Percentiles rank a stretch among this genome's conserved stretches.
Conservation (phyloP, 2,797 vertebrate species). For the Pipistrellus pipistrellus region DNA sequence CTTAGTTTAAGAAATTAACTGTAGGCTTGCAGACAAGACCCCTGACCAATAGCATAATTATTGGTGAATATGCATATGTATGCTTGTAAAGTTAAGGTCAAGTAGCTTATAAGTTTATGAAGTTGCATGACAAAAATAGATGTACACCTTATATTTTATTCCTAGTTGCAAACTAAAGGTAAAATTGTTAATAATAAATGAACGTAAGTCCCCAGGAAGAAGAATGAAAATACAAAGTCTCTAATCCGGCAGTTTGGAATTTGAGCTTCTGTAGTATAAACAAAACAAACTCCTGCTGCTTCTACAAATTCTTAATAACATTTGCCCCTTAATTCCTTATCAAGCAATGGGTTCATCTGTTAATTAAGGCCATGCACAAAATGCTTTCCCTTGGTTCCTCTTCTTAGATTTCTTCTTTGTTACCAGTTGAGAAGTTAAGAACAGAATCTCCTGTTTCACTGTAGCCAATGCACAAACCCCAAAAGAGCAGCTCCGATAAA, state of each 20-base stretch:
- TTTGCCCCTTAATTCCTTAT: constrained; percentile 12
- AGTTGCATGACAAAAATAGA: neutral
- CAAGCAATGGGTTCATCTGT: neutral
- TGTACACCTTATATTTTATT: neutral
- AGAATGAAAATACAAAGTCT: neutral
- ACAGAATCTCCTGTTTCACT: constrained; percentile 2
- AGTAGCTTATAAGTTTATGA: neutral
- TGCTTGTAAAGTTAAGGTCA: constrained; percentile 31
- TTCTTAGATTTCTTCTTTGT: constrained; percentile 30
- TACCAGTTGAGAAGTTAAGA: constrained; percentile 18
- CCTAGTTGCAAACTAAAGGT: constrained; percentile 1
- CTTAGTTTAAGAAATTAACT: constrained; percentile 20
- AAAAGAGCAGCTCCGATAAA: constrained; percentile 10
- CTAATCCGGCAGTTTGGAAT: constrained; percentile 16
- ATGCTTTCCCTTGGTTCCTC: constrained; percentile 20
- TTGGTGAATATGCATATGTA: neutral
- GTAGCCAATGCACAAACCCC: neutral
- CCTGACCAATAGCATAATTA: neutral
- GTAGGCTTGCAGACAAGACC: neutral
- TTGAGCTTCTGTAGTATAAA: neutral
- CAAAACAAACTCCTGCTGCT: constrained; percentile 21
- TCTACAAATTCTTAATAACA: neutral
- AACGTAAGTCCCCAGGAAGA: neutral
- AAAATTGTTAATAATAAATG: constrained; percentile 12
- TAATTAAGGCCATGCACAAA: neutral